Evolutionary conservation across 2,888 invertebrate genomes (phyloP), one percentile per base, ranked within the genome.

Genomic region (Leptarthrus brevirostris): DNA sequence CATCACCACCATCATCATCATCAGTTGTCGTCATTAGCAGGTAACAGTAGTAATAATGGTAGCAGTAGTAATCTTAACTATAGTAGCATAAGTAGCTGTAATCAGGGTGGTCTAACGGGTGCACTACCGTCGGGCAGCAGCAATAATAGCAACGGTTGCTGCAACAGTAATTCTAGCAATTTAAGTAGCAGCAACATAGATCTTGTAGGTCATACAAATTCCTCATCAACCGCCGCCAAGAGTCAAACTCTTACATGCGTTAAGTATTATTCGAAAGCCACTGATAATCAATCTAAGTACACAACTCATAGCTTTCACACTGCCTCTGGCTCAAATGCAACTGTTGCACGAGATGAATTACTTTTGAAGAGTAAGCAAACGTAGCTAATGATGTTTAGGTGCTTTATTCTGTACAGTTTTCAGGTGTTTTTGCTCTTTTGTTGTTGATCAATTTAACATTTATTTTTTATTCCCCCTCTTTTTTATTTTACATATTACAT

Each of bases 1-100:
- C 72, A 75, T 47, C 74, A 70, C 12, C 74, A 74, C 26, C 77
- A 77, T 40, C 75, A 77, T 26, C 76, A 78, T 74, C 74, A 73
- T 47, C 64, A 64, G 20, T 18, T 44, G 70, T 30, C 47, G 18
- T 34, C 72, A 8, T n/a, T 47, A 12, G 16, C 72, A 61, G 61
- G 72, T 72, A 72, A 72, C 34, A 49, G 30, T 72, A 61, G 72
- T 61, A 72, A 30, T 61, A 72, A 56, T 49, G 58, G 72, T 49
- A 72, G 61, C 49, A 47, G 34, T 72, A 72, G 49, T 61, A 61
- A 47, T 18, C 49, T 61, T 61, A 72, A 58, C 47, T 72, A 44
- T 61, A 56, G 61, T 61, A 72, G 44, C 49, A 26, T 61, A 61
- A 72, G 49, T 61, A 72, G 8, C 47, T 61, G 72, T 61, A 72